A percentile compares a stretch with the other conserved stretches of the same genome.
Conservation (phyloP, 2,888 invertebrate species). For the Chrysomela aeneicollis region DNA sequence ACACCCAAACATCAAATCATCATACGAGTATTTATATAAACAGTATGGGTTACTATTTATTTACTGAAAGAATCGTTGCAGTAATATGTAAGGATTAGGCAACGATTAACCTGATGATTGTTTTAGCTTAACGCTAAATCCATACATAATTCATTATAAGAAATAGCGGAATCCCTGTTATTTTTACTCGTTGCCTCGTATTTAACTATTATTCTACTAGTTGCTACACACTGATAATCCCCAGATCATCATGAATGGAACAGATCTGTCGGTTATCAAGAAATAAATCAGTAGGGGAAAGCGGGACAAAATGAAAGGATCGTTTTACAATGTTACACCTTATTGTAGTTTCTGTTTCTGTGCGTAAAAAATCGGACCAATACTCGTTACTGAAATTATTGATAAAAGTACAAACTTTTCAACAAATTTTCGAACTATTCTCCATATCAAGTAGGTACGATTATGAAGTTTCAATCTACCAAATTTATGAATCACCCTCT, state of each 20-base stretch:
- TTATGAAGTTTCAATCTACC: too few relatives aligned
- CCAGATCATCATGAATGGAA: too few relatives aligned
- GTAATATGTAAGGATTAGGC: constrained; percentile 51
- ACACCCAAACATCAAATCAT: constrained; percentile 3
- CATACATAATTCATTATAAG: constrained; percentile 46
- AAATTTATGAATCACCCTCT: too few relatives aligned
- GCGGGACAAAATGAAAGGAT: too few relatives aligned
- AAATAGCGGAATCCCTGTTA: constrained; percentile 8
- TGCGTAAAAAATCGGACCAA: too few relatives aligned
- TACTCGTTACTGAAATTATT: too few relatives aligned
- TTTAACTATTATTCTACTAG: not conserved
- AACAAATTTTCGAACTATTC: too few relatives aligned
- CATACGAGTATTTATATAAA: constrained; percentile 14
- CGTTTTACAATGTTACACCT: too few relatives aligned
- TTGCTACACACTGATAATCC: too few relatives aligned
- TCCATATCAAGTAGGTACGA: too few relatives aligned
- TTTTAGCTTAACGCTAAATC: constrained; percentile 49
- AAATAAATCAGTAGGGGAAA: not conserved
- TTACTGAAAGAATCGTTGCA: constrained; percentile 45
- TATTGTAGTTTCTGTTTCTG: too few relatives aligned
- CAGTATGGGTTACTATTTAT: constrained; percentile 22
- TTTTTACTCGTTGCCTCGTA: not conserved
- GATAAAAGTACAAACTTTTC: too few relatives aligned
- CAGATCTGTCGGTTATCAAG: not conserved
- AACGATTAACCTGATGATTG: constrained; percentile 52